Base-by-base conservation (phyloP, 1,140 invertebrate species). In the Harlomillsia oculata region DNA sequence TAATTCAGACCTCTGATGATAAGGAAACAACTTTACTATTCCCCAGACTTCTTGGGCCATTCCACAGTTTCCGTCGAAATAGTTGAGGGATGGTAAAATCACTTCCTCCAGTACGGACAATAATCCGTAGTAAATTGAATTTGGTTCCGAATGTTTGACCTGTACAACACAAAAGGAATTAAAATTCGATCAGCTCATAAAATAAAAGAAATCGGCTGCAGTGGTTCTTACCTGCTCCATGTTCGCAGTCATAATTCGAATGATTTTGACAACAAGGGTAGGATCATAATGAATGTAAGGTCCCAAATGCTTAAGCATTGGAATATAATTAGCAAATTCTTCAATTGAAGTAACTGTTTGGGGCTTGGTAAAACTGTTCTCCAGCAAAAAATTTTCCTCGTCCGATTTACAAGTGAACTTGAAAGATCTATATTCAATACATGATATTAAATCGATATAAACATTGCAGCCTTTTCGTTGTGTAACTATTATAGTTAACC, bases 21-120 rank as follows among this genome's bases (percentile, higher is more conserved):
- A 98, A 2, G 93, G 87, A 73, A 90, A 95, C 32, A 87, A 74
- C 69, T 90, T 91, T 0, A 99, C 70, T 44, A 97, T 79, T 37
- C 81, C 82, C 88, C 96, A 99, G 32, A 99, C 77, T 72, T 97
- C 92, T 72, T 98, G 93, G 21, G 93, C 87, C 67, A 97, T 82
- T 64, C 89, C 91, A 69, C 91, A 96, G 71, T 97, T 98, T 59
- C 85, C 85, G 59, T 95, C 89, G 74, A 95, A 80, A 58, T 96
- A 82, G 0, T 89, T 89, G 0, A 98, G 73, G 0, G 90, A 82
- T 0, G 95, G 95, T 44, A 99, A 72, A 30, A 98, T 79, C 1
- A 84, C 82, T 16, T 86, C 80, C 68, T 97, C 92, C 18, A 97
- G 71, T 13, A 97, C 77, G 16, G 83, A 87, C 20, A 97, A 70